Evolutionary conservation across 2,797 vertebrate species (phyloP).

Genomic region (Sebastes itinus): DNA sequence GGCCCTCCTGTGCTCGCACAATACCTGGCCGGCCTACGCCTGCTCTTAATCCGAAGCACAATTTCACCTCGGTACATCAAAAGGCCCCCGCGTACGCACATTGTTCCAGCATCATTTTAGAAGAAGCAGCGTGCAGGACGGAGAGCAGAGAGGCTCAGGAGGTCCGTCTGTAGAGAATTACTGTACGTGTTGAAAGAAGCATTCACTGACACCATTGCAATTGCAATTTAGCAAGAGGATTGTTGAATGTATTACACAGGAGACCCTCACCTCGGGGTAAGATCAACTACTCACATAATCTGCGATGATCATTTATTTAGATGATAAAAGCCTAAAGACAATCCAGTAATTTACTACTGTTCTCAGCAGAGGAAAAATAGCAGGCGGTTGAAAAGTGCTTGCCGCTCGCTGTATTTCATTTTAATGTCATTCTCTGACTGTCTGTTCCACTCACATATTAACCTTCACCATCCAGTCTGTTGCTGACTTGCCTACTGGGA

Average conservation of each 20-base stretch:
- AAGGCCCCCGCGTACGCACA: slow-evolving; percentile 69
- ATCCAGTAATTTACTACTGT: slow-evolving; percentile 59
- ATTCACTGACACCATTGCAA: not conserved
- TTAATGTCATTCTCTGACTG: slow-evolving; percentile 58
- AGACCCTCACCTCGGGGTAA: slow-evolving; percentile 43
- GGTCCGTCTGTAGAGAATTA: slow-evolving; percentile 1
- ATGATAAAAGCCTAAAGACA: slow-evolving; percentile 67
- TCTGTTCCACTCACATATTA: slow-evolving; percentile 59
- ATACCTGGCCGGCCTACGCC: slow-evolving; percentile 74
- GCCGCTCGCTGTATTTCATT: slow-evolving; percentile 62
- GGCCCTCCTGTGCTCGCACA: slow-evolving; percentile 78
- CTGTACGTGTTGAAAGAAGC: slow-evolving; percentile 8
- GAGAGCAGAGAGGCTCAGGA: slow-evolving; percentile 15
- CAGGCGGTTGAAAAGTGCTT: slow-evolving; percentile 43
- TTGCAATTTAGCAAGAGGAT: slow-evolving; percentile 15
- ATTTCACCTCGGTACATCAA: slow-evolving; percentile 85
- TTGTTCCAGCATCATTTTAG: slow-evolving; percentile 70
- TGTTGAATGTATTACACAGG: slow-evolving; percentile 30
- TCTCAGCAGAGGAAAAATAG: slow-evolving; percentile 53
- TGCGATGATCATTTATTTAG: slow-evolving; percentile 67
- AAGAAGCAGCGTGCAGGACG: slow-evolving; percentile 59
- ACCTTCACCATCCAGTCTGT: slow-evolving; percentile 61
- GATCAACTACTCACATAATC: slow-evolving; percentile 53
- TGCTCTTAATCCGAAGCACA: slow-evolving; percentile 81
- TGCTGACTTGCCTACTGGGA: slow-evolving; percentile 43